Percentiles rank a stretch among this genome's conserved stretches.
phyloP scores from a whole-genome alignment of 2,113 vertebrate genomes.

The Zootoca vivipara region DNA sequence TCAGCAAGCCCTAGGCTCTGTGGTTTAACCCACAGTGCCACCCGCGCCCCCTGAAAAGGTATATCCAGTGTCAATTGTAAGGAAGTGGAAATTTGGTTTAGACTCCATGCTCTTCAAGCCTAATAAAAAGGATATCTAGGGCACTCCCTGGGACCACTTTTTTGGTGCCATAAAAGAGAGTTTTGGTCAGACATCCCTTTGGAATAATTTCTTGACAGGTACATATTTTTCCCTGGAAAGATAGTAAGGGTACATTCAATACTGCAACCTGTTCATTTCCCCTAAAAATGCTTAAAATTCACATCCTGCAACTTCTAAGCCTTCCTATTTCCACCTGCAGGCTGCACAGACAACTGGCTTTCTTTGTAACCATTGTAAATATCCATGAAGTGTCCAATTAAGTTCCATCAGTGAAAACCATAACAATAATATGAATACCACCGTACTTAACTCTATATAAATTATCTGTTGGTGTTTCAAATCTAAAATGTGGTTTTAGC shows the following conservation, averaged over 20 bases:
- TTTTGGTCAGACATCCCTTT: fast-evolving
- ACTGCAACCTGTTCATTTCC: not conserved
- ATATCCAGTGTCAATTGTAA: not conserved
- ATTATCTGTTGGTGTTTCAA: not conserved
- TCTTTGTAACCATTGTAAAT: not conserved
- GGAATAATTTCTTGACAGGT: not conserved
- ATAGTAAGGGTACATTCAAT: fast-evolving
- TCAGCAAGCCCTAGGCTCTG: too few species aligned
- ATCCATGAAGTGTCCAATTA: not conserved
- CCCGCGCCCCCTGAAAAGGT: not conserved
- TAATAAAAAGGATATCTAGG: fast-evolving
- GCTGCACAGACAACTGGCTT: not conserved
- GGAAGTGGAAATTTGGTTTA: not conserved
- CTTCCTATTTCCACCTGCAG: not conserved
- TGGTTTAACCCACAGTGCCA: too few species aligned
- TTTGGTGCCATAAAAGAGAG: fast-evolving
- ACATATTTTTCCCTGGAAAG: not conserved
- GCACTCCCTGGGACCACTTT: not conserved
- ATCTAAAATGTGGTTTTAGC: not conserved
- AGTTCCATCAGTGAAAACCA: not conserved
- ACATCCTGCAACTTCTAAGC: not conserved
- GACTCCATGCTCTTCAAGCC: not conserved
- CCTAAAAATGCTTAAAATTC: not conserved
- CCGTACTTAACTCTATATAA: not conserved
- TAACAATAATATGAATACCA: not conserved